These are phyloP conservation scores for Pristiophorus japonicus DNA, from an alignment of 2,113 vertebrate species.

Conservation along the genomic window DNA sequence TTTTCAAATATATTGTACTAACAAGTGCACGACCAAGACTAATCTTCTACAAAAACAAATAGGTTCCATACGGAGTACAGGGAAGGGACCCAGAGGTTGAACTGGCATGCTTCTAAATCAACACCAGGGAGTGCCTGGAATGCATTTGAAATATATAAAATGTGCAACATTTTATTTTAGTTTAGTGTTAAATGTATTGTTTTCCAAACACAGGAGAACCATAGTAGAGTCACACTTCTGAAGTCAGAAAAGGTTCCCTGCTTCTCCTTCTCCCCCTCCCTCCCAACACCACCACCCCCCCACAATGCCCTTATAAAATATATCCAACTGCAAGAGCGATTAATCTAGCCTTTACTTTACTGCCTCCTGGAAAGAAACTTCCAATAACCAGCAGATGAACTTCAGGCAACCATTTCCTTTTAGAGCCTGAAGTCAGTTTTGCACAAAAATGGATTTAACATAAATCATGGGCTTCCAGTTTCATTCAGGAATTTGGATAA, in stretches of 20 bases:
- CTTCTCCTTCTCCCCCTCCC: too few relatives aligned
- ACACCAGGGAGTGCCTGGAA: not conserved
- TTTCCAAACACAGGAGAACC: not conserved
- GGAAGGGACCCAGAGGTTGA: not conserved
- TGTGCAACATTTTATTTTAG: not conserved
- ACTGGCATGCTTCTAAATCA: not conserved
- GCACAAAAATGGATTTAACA: not conserved
- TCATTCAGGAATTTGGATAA: not conserved
- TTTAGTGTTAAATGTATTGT: not conserved
- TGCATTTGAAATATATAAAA: conserved; percentile 1
- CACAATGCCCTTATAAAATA: too few relatives aligned
- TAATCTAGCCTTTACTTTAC: not conserved
- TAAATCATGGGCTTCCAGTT: not conserved
- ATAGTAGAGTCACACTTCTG: not conserved
- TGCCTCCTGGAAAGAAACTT: not conserved
- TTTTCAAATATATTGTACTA: not conserved
- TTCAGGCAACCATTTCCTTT: not conserved
- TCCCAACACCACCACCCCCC: too few relatives aligned
- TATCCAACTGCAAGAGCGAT: not conserved
- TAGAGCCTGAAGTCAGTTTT: not conserved
- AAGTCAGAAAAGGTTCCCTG: not conserved
- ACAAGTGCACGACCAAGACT: not conserved
- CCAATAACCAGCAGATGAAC: not conserved
- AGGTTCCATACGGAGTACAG: not conserved
- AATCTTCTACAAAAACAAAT: not conserved